Base-by-base conservation (phyloP, 2,888 invertebrate species). In the Cephus rjabovi region DNA sequence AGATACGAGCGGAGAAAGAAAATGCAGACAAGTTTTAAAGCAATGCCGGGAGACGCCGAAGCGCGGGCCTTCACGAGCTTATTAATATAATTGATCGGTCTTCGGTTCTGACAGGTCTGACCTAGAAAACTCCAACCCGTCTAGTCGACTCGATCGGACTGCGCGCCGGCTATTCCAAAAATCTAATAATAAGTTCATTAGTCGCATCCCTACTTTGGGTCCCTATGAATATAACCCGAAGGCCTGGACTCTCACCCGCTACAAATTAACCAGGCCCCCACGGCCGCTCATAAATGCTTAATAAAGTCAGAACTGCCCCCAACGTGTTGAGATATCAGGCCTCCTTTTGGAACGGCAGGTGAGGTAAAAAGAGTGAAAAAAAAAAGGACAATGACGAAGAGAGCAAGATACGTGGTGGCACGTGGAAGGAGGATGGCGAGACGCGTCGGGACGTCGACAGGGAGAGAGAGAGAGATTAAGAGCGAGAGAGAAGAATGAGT, bases 161-260 rank as follows among this genome's bases (percentile, higher is more conserved):
- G 12, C 70, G 37, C 2, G 12, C 34, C 34, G 37, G 70, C 75
- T 77, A 77, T 77, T 77, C 77, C 75, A 81, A 82, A 88, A 86
- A 86, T 88, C 86, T 85, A 86, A 87, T 89, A 86, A 87, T 87
- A 88, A 86, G 86, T 85, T 89, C 87, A 86, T 88, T 88, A 88
- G 84, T 82, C 80, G 33, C 78, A 79, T 75, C 71, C 71, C 71
- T 33, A 71, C 71, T 23, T 56, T 23, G 56, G 23, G 56, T 56
- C 23, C 56, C 56, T 23, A 56, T 9, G 56, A 23, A 56, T 56
- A 56, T 56, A 56, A 9, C 56, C 56, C 56, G 56, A 23, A 56
- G 76, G 76, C 79, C 83, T 80, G 56, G 56, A 35, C 71, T 74
- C 77, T 81, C 69, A 75, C 79, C 74, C 77, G 78, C 79, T 79